Conservation (phyloP, 2,888 invertebrate species). For the Aphodius granarius region DNA sequence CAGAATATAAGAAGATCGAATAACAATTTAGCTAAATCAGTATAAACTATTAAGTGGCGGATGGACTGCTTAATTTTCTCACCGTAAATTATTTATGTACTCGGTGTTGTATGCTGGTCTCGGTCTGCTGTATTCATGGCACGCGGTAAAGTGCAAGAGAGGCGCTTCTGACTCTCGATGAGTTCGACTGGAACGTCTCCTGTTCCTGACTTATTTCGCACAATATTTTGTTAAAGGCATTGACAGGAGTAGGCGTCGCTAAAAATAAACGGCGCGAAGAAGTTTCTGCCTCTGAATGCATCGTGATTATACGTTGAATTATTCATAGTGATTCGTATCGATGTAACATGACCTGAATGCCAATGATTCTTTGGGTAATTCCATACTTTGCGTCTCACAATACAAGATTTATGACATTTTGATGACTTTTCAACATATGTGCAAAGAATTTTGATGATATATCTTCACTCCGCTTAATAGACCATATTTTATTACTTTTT, state of each 20-base stretch:
- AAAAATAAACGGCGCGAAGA: neutral
- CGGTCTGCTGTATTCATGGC: neutral
- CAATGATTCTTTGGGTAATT: too few species aligned
- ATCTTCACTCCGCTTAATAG: slow-evolving; percentile 17
- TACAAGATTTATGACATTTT: too few species aligned
- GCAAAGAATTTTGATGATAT: neutral
- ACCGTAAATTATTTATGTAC: neutral
- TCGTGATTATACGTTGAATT: neutral
- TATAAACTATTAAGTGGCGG: neutral
- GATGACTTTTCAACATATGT: too few species aligned
- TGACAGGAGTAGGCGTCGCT: neutral
- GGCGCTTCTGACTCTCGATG: neutral
- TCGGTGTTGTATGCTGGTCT: neutral
- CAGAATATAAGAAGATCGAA: too few species aligned
- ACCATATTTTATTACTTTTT: too few species aligned
- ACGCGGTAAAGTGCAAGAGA: neutral
- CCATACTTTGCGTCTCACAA: too few species aligned
- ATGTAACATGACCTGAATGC: too few species aligned
- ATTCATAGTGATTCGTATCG: too few species aligned
- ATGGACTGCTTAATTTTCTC: neutral
- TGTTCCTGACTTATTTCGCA: neutral
- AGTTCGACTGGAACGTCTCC: neutral
- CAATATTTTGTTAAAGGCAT: neutral
- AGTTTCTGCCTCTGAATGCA: neutral
- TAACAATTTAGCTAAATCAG: too few species aligned